These are phyloP conservation scores for Erethizon dorsatum DNA, from an alignment of 2,797 vertebrate species.

Conservation along the genomic window DNA sequence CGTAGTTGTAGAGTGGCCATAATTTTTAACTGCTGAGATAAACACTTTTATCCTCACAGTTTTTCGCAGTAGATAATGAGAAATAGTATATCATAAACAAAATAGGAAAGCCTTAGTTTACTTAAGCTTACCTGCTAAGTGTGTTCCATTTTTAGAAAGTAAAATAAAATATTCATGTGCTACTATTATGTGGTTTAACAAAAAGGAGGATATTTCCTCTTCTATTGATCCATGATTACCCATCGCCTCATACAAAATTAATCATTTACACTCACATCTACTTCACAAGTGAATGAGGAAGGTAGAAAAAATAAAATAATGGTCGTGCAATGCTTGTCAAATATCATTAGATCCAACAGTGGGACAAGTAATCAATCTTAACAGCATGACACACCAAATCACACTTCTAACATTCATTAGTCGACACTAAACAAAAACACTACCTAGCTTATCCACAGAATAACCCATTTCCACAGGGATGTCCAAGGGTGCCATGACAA, in stretches of 20 bases:
- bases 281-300: slow-evolving; percentile 4
- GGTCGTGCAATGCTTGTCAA: slow-evolving; percentile 5
- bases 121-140: slow-evolving; percentile 38
- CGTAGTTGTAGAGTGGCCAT: neutral
- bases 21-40: neutral
- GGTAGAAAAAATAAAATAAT: neutral
- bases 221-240: neutral
- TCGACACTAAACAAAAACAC: slow-evolving; percentile 12
- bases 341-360: neutral
- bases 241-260: neutral
- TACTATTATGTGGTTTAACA: slow-evolving; percentile 55
- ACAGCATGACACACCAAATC: neutral
- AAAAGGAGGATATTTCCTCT: slow-evolving; percentile 45
- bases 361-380: slow-evolving; percentile 41
- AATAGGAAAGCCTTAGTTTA: slow-evolving; percentile 18
- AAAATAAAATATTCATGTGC: slow-evolving; percentile 71
- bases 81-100: neutral
- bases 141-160: slow-evolving; percentile 51
- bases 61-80: slow-evolving; percentile 5
- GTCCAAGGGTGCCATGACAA: neutral
- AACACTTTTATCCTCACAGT: slow-evolving; percentile 18
- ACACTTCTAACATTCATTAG: slow-evolving; percentile 2
- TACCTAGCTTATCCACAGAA: neutral
- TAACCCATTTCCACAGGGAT: neutral
- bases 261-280: neutral